Conservation (phyloP, 2,888 invertebrate species). For the Harpalus rufipes region DNA sequence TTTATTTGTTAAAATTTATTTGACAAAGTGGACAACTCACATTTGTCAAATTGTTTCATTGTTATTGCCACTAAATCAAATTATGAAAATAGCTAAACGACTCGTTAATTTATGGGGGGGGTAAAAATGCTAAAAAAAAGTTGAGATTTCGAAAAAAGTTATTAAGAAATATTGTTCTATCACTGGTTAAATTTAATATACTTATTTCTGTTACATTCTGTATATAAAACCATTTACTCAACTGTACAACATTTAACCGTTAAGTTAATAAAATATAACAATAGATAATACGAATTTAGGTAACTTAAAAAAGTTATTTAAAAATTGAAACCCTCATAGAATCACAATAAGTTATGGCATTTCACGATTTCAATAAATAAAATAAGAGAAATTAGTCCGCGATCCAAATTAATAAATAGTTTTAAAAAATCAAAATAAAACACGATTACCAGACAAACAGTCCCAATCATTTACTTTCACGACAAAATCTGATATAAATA, state of each 20-base stretch:
- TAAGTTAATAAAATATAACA: conserved; percentile 43
- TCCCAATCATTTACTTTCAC: conserved; percentile 7
- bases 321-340: conserved; percentile 30
- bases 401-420: conserved; percentile 33
- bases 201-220: no score
- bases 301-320: conserved; percentile 35
- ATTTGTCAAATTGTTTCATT: no score
- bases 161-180: no score
- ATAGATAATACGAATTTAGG: conserved; percentile 43
- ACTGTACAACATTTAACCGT: conserved; percentile 36
- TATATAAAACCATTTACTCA: conserved; percentile 31
- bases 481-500: conserved; percentile 25
- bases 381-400: conserved; percentile 22
- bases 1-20: no score
- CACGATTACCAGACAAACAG: conserved; percentile 25
- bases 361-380: conserved; percentile 38
- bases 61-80: no score
- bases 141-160: no score
- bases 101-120: no score
- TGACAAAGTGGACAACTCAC: no score
- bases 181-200: no score
- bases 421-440: conserved; percentile 15
- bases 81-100: no score
- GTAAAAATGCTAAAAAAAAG: no score
- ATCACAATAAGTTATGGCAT: conserved; percentile 33